Evolutionary conservation across 2,797 vertebrate species (phyloP).

Genomic region (Cirrhinus mrigala): DNA sequence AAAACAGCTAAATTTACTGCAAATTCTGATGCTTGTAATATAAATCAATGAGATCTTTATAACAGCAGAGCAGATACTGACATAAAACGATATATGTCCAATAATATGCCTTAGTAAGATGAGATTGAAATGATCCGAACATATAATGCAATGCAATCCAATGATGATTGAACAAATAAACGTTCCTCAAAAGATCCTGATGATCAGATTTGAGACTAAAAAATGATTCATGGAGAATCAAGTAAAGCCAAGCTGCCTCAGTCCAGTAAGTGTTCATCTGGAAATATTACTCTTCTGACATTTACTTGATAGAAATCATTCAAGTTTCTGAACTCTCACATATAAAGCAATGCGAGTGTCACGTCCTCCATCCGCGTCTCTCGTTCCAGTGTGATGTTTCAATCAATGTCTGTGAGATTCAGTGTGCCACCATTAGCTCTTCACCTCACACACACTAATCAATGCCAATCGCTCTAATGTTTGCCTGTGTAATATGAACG

Average conservation of each 20-base stretch:
- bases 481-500: slow-evolving; percentile 53
- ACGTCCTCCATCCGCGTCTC: slow-evolving; percentile 51
- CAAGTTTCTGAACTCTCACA: not conserved
- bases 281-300: not conserved
- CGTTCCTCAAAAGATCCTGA: not conserved
- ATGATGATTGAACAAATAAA: not conserved
- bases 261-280: not conserved
- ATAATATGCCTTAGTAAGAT: too few relatives aligned
- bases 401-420: slow-evolving; percentile 61
- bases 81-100: too few relatives aligned
- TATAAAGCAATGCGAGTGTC: not conserved
- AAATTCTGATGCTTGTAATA: too few relatives aligned
- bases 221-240: not conserved
- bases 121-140: not conserved
- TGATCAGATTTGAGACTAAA: too few relatives aligned
- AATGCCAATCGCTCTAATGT: slow-evolving; percentile 48
- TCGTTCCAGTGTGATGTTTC: slow-evolving; percentile 69
- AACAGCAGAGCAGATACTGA: too few relatives aligned
- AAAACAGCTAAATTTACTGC: too few relatives aligned
- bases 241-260: not conserved
- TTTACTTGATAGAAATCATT: not conserved
- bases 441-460: slow-evolving; percentile 56
- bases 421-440: slow-evolving; percentile 54
- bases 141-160: not conserved
- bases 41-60: too few relatives aligned